Percentiles rank a stretch among this genome's conserved stretches.
These are phyloP conservation scores for Exocentrus adspersus DNA, from an alignment of 2,888 invertebrate species.

Conservation along the genomic window DNA sequence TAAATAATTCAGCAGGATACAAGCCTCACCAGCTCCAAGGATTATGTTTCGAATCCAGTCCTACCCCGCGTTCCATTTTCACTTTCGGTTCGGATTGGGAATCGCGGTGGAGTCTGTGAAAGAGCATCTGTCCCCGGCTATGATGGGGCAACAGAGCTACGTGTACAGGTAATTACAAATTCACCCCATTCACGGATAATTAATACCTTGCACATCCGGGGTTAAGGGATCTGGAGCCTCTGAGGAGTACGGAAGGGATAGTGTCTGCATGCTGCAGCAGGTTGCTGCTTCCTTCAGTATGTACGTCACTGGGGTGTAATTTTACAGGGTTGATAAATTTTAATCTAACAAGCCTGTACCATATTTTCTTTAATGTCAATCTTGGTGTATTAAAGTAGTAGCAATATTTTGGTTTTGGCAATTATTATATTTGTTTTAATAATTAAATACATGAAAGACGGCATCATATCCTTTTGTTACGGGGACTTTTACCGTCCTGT, in stretches of 20 bases:
- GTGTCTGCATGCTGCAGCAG: slow-evolving; percentile 12
- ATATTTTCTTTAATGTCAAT: too few relatives aligned
- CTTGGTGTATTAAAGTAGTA: too few relatives aligned
- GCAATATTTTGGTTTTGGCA: too few relatives aligned
- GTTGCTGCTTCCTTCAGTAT: too few relatives aligned
- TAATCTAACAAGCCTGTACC: too few relatives aligned
- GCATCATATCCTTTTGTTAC: too few relatives aligned
- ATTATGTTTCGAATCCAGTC: slow-evolving; percentile 12
- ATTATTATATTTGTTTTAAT: too few relatives aligned
- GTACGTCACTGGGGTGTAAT: slow-evolving; percentile 19
- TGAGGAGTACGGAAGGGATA: slow-evolving; percentile 15
- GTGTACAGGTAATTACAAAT: slow-evolving; percentile 27
- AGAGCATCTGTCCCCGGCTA: slow-evolving; percentile 26
- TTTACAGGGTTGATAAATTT: slow-evolving; percentile 30
- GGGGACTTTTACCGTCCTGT: too few relatives aligned
- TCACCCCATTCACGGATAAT: slow-evolving; percentile 33
- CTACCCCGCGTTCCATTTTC: slow-evolving; percentile 1
- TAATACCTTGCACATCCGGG: slow-evolving; percentile 31
- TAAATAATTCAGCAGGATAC: slow-evolving; percentile 13
- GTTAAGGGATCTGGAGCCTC: slow-evolving; percentile 10
- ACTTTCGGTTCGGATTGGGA: slow-evolving; percentile 4
- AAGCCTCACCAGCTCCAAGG: slow-evolving; percentile 7
- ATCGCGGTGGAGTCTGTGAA: slow-evolving; percentile 23
- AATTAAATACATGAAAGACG: too few relatives aligned
- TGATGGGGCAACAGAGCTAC: slow-evolving; percentile 6